These are phyloP conservation scores for Octonoba sinensis DNA, from an alignment of 2,888 invertebrate species.

Conservation along the genomic window DNA sequence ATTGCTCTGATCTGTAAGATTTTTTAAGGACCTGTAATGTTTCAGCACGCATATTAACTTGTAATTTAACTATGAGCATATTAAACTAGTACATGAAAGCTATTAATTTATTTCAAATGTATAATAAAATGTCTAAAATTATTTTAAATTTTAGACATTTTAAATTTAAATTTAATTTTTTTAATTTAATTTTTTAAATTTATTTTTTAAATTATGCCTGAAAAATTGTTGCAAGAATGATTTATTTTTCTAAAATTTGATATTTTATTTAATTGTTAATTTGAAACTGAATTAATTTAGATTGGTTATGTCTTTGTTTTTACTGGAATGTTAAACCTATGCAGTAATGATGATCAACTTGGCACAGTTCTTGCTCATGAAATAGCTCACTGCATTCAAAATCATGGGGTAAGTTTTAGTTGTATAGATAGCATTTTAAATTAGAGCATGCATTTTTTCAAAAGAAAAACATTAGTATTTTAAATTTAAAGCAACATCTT, in stretches of 20 bases:
- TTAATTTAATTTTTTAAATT: no score
- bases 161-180: no score
- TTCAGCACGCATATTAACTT: no score
- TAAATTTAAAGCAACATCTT: neutral
- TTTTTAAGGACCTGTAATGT: no score
- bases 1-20: no score
- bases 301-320: slow-evolving; percentile 77
- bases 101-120: no score
- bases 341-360: slow-evolving; percentile 75
- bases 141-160: no score
- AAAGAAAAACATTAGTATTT: neutral
- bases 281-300: slow-evolving; percentile 69
- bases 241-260: neutral
- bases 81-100: no score
- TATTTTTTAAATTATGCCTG: neutral
- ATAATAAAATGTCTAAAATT: no score
- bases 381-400: slow-evolving; percentile 76
- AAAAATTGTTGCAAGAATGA: no score
- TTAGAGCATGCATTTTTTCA: neutral
- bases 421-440: neutral
- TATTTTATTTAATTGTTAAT: slow-evolving; percentile 24
- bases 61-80: no score
- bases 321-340: slow-evolving; percentile 74
- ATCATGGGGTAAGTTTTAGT: slow-evolving; percentile 73
- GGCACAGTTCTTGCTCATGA: slow-evolving; percentile 76